phyloP scores from a whole-genome alignment of 2,797 vertebrate species.

The Neosilurus mollespiculum region DNA sequence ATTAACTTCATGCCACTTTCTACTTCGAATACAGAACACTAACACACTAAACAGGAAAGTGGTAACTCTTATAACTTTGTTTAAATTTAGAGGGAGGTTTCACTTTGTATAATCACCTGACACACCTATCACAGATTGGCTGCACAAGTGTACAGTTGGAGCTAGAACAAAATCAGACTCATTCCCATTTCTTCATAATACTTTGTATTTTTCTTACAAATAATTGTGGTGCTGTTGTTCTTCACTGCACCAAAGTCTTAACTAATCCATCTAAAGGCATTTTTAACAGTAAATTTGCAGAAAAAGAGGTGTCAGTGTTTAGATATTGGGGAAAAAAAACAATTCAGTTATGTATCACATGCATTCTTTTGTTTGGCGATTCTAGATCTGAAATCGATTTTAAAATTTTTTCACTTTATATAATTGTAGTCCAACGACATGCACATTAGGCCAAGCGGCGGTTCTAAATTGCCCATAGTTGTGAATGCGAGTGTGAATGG shows the following conservation, averaged over 20 bases:
- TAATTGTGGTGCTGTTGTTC: neutral
- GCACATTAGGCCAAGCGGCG: too few species aligned
- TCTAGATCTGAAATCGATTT: too few species aligned
- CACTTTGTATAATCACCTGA: neutral
- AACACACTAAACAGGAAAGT: neutral
- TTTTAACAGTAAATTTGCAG: neutral
- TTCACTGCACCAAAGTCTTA: neutral
- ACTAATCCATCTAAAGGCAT: neutral
- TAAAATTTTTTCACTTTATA: too few species aligned
- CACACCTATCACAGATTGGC: neutral
- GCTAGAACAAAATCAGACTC: neutral
- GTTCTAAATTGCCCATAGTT: too few species aligned
- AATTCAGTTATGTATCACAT: too few species aligned
- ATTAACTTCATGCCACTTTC: neutral
- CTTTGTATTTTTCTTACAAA: neutral
- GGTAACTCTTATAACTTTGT: neutral
- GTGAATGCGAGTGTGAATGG: too few species aligned
- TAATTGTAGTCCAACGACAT: too few species aligned
- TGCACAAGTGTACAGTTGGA: neutral
- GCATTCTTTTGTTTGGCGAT: too few species aligned
- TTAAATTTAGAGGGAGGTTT: neutral
- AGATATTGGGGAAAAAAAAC: too few species aligned
- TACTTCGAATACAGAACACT: neutral
- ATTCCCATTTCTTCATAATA: neutral
- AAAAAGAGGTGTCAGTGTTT: too few species aligned